Percentiles rank a stretch among this genome's conserved stretches.
phyloP scores from a whole-genome alignment of 1,140 invertebrate genomes.

The Phocides pigmalion region DNA sequence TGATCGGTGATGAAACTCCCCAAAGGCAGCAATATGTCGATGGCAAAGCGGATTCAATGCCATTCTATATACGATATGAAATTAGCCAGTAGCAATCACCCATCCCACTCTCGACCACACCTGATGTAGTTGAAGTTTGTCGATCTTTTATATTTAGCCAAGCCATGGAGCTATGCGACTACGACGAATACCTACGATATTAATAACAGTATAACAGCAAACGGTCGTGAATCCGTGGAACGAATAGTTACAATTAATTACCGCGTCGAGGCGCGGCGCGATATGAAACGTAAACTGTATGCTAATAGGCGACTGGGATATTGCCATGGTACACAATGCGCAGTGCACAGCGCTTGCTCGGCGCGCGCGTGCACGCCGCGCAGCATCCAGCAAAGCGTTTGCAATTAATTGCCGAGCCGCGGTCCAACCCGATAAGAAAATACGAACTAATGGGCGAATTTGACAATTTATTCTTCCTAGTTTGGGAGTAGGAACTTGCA shows the following conservation, averaged over 20 bases:
- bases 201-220: not conserved
- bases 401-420: not conserved
- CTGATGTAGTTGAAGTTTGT: too few relatives aligned
- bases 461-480: too few relatives aligned
- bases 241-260: constrained; percentile 4
- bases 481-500: too few relatives aligned
- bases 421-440: not conserved
- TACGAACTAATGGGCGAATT: not conserved
- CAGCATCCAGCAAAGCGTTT: not conserved
- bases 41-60: too few relatives aligned
- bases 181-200: not conserved
- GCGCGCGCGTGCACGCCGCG: not conserved
- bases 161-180: not conserved
- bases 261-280: not conserved
- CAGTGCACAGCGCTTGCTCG: not conserved
- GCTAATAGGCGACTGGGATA: constrained; percentile 1
- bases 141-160: too few relatives aligned
- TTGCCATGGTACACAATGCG: not conserved
- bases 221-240: not conserved
- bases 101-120: too few relatives aligned
- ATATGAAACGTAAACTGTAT: constrained; percentile 4
- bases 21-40: too few relatives aligned
- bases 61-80: too few relatives aligned
- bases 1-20: too few relatives aligned
- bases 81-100: too few relatives aligned